Evolutionary conservation across 2,797 vertebrate genomes (phyloP).

Genomic region (Peromyscus attwateri): DNA sequence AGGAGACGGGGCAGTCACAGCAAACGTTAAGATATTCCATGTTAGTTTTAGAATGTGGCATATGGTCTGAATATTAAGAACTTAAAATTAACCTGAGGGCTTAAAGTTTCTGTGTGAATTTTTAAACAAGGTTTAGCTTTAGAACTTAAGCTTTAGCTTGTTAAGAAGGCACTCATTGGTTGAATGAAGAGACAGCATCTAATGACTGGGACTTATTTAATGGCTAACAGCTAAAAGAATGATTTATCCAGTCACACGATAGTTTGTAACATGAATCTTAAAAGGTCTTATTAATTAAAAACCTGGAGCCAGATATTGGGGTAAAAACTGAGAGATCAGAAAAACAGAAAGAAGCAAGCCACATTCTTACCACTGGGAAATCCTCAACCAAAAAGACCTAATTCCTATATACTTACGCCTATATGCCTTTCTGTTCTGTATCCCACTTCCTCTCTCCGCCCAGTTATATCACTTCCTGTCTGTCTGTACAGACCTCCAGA

Average conservation of each 20-base stretch:
- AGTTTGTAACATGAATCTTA: no score
- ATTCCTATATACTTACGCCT: no score
- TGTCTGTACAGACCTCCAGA: no score
- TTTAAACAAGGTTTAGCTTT: constrained; percentile 21
- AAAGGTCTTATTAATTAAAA: no score
- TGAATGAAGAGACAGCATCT: background rate
- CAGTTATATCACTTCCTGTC: no score
- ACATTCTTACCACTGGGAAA: no score
- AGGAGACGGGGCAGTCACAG: background rate
- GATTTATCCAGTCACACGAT: background rate
- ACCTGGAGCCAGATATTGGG: no score
- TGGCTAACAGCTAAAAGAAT: background rate
- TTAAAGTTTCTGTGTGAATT: background rate
- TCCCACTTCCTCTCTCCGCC: no score
- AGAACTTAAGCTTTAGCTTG: background rate
- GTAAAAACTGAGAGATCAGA: no score
- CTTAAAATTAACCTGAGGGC: constrained; percentile 29
- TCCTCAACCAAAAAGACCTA: no score
- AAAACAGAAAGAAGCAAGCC: no score
- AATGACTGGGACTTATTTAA: background rate
- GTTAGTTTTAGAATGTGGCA: constrained; percentile 60
- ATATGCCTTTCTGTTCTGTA: no score
- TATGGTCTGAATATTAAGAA: constrained; percentile 55
- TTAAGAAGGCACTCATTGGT: background rate
- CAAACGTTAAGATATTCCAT: constrained; percentile 6